Conservation (phyloP, 2,888 invertebrate species). For the Cantharis rufa region DNA sequence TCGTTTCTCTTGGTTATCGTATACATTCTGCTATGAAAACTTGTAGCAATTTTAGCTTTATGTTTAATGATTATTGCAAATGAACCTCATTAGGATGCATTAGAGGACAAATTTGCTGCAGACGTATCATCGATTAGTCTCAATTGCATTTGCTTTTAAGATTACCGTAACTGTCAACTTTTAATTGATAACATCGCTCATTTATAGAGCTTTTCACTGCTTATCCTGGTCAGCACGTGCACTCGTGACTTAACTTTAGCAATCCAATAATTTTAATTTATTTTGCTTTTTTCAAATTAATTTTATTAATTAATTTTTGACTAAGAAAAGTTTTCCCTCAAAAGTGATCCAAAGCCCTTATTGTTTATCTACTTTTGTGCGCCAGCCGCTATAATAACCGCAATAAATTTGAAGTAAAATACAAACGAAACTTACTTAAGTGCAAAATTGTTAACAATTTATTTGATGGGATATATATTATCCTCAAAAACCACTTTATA, state of each 20-base stretch:
- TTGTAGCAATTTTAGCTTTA: background rate
- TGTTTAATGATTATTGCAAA: background rate
- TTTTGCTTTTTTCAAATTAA: too few relatives aligned
- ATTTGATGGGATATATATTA: background rate
- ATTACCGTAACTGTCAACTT: background rate
- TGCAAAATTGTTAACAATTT: background rate
- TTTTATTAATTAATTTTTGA: too few relatives aligned
- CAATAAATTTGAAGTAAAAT: too few relatives aligned
- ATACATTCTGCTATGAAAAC: background rate
- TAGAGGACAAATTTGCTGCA: conserved; percentile 10
- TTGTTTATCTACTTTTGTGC: too few relatives aligned
- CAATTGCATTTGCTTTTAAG: conserved; percentile 4
- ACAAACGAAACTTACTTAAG: too few relatives aligned
- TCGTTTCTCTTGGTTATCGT: background rate
- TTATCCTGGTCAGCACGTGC: background rate
- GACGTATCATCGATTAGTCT: conserved; percentile 14
- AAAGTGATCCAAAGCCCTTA: too few relatives aligned
- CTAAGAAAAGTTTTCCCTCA: too few relatives aligned
- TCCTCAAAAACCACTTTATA: background rate
- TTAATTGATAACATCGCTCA: background rate
- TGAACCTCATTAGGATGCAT: conserved; percentile 14
- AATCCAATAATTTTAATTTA: too few relatives aligned
- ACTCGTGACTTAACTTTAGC: too few relatives aligned
- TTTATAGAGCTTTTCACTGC: background rate
- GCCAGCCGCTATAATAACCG: too few relatives aligned